These are phyloP conservation scores for Xyliphius kryptos DNA, from an alignment of 2,113 vertebrate species.

Conservation along the genomic window DNA sequence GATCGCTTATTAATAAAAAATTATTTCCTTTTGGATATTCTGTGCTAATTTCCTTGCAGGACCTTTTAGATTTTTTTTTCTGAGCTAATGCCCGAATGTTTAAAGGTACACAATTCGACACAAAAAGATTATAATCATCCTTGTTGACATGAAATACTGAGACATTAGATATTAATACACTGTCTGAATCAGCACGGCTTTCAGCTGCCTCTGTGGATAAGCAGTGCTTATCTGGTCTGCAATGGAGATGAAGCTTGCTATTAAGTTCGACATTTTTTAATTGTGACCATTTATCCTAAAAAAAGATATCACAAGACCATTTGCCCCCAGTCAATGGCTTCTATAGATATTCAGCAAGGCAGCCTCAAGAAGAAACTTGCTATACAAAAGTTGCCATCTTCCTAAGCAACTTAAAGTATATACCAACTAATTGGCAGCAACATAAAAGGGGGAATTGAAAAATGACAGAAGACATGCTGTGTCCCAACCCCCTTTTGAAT, in stretches of 20 bases:
- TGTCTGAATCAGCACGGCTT: slow-evolving; percentile 10
- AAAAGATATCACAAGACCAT: not conserved
- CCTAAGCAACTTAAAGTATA: slow-evolving; percentile 55
- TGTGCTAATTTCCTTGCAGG: too few relatives aligned
- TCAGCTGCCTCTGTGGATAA: slow-evolving; percentile 3
- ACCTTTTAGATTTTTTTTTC: too few relatives aligned
- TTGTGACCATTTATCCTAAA: slow-evolving; percentile 6
- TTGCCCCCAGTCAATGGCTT: slow-evolving; percentile 3
- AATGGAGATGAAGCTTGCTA: slow-evolving; percentile 1
- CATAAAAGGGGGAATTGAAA: slow-evolving; percentile 50
- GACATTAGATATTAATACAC: slow-evolving; percentile 24
- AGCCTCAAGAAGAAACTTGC: slow-evolving; percentile 38
- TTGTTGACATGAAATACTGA: slow-evolving; percentile 21
- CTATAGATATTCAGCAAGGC: not conserved
- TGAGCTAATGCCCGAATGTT: too few relatives aligned
- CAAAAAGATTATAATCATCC: slow-evolving; percentile 10
- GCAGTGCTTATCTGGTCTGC: not conserved
- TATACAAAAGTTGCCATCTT: slow-evolving; percentile 37
- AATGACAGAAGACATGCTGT: slow-evolving; percentile 47
- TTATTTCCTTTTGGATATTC: too few relatives aligned
- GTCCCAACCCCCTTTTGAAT: slow-evolving; percentile 37
- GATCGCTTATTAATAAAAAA: slow-evolving; percentile 7
- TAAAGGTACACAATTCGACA: slow-evolving; percentile 14
- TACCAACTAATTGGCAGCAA: slow-evolving; percentile 58
- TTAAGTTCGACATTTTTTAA: slow-evolving; percentile 7